phyloP scores from a whole-genome alignment of 2,113 vertebrate genomes.

The Sceloporus tristichus region DNA sequence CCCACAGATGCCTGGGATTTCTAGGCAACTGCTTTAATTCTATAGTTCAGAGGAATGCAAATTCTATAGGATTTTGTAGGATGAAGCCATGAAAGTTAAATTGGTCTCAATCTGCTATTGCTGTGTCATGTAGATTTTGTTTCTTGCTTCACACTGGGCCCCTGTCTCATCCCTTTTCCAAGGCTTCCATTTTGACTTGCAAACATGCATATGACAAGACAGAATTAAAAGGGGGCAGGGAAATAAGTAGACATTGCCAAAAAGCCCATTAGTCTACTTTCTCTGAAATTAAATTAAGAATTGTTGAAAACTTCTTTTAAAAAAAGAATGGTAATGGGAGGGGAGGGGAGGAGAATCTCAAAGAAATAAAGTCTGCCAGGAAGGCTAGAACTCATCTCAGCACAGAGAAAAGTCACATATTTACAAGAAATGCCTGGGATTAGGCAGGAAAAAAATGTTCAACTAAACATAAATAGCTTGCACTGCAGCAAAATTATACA shows the following conservation, averaged over 20 bases:
- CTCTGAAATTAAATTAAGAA: neutral
- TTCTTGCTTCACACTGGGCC: neutral
- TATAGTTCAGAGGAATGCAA: too few species aligned
- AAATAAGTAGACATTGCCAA: neutral
- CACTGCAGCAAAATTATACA: neutral
- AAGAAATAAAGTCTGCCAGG: slow-evolving; percentile 33
- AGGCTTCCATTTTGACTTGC: neutral
- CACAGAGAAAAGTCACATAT: neutral
- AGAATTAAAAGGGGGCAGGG: neutral
- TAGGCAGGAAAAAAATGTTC: neutral
- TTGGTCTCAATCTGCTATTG: too few species aligned
- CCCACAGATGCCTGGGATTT: too few species aligned
- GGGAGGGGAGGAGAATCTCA: neutral
- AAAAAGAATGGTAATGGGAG: fast-evolving
- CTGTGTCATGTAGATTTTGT: neutral
- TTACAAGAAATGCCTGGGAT: slow-evolving; percentile 17
- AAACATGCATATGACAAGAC: neutral
- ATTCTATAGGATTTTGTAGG: too few species aligned
- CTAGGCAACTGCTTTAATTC: too few species aligned
- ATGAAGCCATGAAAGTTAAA: too few species aligned
- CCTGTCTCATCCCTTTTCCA: too few species aligned
- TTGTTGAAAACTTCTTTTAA: neutral
- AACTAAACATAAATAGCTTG: neutral
- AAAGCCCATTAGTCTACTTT: neutral
- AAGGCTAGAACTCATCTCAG: slow-evolving; percentile 22